Evolutionary conservation across 2,888 invertebrate species (phyloP).

Genomic region (Xylota sylvarum): DNA sequence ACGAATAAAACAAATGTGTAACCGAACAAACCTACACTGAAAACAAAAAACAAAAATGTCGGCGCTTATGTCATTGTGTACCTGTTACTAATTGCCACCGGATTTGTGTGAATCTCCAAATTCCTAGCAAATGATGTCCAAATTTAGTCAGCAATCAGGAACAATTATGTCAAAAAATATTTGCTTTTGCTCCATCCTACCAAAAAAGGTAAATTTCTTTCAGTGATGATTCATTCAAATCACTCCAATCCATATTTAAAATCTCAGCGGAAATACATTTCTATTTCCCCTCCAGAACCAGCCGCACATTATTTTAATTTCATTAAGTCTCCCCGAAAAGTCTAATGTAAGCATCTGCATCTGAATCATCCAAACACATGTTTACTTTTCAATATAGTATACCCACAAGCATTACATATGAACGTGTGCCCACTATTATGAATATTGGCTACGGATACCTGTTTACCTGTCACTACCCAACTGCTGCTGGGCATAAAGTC

Average conservation of each 20-base stretch:
- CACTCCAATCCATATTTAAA: constrained; percentile 37
- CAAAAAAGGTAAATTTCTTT: constrained; percentile 15
- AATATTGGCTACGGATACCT: constrained; percentile 8
- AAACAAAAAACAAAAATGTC: too few species aligned
- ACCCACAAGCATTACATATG: not conserved
- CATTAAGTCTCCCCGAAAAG: constrained; percentile 19
- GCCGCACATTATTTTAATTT: constrained; percentile 29
- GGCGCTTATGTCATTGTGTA: not conserved
- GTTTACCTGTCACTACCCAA: constrained; percentile 7
- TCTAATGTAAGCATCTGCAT: constrained; percentile 8
- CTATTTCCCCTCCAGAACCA: constrained; percentile 14
- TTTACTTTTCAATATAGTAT: constrained; percentile 5
- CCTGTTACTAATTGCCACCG: constrained; percentile 1
- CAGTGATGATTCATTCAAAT: constrained; percentile 47
- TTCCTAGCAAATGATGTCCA: constrained; percentile 6
- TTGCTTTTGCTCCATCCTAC: not conserved
- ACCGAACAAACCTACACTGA: too few species aligned
- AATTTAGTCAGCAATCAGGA: constrained; percentile 16
- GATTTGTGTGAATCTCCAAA: not conserved
- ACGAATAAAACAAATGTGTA: too few species aligned
- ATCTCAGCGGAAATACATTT: constrained; percentile 56
- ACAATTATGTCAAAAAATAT: constrained; percentile 11
- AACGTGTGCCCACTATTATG: not conserved
- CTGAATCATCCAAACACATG: constrained; percentile 53
- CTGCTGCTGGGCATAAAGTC: constrained; percentile 26